A percentile compares a stretch with the other conserved stretches of the same genome.
Evolutionary conservation across 2,888 invertebrate species (phyloP).

Genomic region (Halictus quadricinctus): DNA sequence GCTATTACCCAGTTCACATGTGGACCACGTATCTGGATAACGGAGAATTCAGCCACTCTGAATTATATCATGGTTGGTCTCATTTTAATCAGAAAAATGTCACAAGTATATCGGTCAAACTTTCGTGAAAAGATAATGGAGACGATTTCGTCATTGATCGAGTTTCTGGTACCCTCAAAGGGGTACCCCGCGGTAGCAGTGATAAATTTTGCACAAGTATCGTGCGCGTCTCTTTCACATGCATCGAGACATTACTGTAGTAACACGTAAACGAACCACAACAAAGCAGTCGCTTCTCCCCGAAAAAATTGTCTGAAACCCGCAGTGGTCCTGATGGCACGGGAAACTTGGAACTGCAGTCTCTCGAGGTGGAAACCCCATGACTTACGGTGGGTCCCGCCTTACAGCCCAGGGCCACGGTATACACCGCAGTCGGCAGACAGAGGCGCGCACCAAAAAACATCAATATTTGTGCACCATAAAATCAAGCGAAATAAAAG

Average conservation of each 20-base stretch:
- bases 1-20: too few species aligned
- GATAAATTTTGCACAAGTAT: too few species aligned
- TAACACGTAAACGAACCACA: background rate
- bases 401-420: background rate
- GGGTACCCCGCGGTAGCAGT: too few species aligned
- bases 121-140: too few species aligned
- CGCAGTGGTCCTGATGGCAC: background rate
- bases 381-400: background rate
- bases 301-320: background rate
- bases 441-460: background rate
- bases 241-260: too few species aligned
- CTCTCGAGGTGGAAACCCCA: background rate
- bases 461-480: background rate
- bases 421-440: background rate
- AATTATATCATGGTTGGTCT: too few species aligned
- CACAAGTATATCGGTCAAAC: background rate
- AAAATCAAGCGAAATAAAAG: conserved; percentile 20
- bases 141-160: too few species aligned
- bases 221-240: too few species aligned
- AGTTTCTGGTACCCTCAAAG: too few species aligned
- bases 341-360: background rate
- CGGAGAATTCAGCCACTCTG: background rate
- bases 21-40: background rate
- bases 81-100: background rate
- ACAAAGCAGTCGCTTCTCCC: background rate